Base-by-base conservation (phyloP, 2,888 invertebrate genomes). In the Perithous albicinctus region DNA sequence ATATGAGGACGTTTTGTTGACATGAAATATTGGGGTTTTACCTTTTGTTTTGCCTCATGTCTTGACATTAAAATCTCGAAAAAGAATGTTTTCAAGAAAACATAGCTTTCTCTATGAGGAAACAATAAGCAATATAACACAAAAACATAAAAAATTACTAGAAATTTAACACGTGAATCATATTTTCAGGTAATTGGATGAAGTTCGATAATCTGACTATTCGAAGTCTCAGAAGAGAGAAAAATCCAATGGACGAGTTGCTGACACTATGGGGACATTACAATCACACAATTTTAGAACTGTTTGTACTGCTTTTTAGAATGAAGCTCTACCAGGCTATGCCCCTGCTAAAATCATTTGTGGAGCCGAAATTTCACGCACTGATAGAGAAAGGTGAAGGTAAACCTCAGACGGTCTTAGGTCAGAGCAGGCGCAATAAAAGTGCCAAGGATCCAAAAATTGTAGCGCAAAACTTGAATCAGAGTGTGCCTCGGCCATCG, bases 251-350 rank as follows among this genome's bases (percentile, higher is more conserved):
- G 0, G 95, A 96, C 82, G 95, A 96, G 86, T 93, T 98, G 35
- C 93, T 98, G 18, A 95, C 94, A 20, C 93, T 95, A 85, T 98
- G 98, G 98, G 96, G 97, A 0, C 95, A 96, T 86, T 94, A 96
- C 78, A 98, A 98, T 92, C 98, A 98, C 87, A 96, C 95, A 18
- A 95, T 97, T 0, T 93, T 95, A 41, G 97, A 97, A 91, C 93
- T 98, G 8, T 98, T 97, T 91, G 94, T 96, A 1, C 93, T 97
- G 1, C 93, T 98, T 15, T 95, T 95, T 43, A 94, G 94, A 83
- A 96, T 97, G 95, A 95, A 96, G 85, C 96, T 97, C 85, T 95
- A 96, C 79, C 95, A 96, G 80, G 97, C 97, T 0, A 95, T 98
- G 95, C 91, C 94, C 38, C 93, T 95, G 12, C 92, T 98, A 0